These are phyloP conservation scores for Leucophora obtusa DNA, from an alignment of 2,888 invertebrate genomes.

Conservation along the genomic window DNA sequence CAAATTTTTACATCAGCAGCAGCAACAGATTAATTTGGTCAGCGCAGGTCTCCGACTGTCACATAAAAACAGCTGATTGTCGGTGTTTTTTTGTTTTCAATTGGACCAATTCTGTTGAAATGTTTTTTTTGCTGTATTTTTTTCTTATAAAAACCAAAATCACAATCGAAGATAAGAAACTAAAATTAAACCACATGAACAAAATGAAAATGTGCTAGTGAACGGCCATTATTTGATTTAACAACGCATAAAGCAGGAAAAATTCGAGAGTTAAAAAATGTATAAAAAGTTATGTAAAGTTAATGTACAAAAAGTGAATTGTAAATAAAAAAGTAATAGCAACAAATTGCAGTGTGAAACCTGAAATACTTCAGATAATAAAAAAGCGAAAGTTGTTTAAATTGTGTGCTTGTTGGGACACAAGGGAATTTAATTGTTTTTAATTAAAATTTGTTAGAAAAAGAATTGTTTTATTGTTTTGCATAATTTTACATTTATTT, in stretches of 20 bases:
- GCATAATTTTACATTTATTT: not conserved
- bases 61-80: slow-evolving; percentile 49
- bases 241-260: not conserved
- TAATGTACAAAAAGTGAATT: not conserved
- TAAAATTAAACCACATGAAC: not conserved
- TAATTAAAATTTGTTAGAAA: not conserved
- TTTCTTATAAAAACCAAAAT: slow-evolving; percentile 29
- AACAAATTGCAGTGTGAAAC: not conserved
- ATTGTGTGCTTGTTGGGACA: not conserved
- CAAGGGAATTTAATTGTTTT: not conserved
- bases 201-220: slow-evolving; percentile 31
- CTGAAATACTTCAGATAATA: not conserved
- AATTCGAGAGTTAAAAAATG: slow-evolving; percentile 6
- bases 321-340: slow-evolving; percentile 6
- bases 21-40: no score
- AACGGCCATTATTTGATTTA: slow-evolving; percentile 22
- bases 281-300: slow-evolving; percentile 51
- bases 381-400: not conserved
- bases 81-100: slow-evolving; percentile 51
- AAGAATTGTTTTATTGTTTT: no score
- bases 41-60: no score
- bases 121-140: slow-evolving; percentile 22
- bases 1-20: no score
- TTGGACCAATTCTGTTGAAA: slow-evolving; percentile 1
- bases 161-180: slow-evolving; percentile 35